A percentile compares a stretch with the other conserved stretches of the same genome.
phyloP scores from a whole-genome alignment of 2,113 vertebrate genomes.

The Platycercus adscitus region DNA sequence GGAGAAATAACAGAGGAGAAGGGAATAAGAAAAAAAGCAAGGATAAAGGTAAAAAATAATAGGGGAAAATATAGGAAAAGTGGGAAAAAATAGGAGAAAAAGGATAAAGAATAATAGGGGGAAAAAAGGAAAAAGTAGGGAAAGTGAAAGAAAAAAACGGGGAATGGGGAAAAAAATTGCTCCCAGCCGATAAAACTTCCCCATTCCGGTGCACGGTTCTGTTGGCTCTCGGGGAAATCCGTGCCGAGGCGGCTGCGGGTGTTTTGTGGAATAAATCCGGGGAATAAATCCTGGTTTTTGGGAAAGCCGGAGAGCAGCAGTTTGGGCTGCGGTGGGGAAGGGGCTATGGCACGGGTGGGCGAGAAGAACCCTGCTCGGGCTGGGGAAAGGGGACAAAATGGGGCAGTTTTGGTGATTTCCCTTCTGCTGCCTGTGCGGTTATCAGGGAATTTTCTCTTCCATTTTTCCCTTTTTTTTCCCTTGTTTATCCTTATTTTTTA shows the following conservation, averaged over 20 bases:
- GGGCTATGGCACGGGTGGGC: neutral
- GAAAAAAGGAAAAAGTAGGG: neutral
- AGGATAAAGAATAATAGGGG: rapidly evolving
- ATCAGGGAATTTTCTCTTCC: neutral
- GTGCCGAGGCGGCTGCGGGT: neutral
- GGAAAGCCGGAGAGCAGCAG: neutral
- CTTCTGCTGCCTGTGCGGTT: neutral
- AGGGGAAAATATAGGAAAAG: neutral
- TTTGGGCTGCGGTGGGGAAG: neutral
- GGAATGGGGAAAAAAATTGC: neutral
- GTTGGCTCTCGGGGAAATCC: neutral
- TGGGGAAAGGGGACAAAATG: neutral
- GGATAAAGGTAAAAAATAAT: neutral
- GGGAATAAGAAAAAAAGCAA: neutral
- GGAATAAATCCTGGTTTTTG: neutral
- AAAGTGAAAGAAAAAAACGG: neutral
- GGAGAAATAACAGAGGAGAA: neutral
- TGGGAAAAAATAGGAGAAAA: neutral
- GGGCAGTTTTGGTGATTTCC: neutral
- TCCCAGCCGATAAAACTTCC: neutral
- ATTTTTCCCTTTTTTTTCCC: rapidly evolving
- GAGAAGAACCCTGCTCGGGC: rapidly evolving
- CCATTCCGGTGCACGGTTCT: neutral
- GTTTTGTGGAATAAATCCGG: neutral
- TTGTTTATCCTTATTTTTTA: neutral